A percentile compares a stretch with the other conserved stretches of the same genome.
Evolutionary conservation across 1,140 invertebrate species (phyloP).

Genomic region (Megathymus violae): DNA sequence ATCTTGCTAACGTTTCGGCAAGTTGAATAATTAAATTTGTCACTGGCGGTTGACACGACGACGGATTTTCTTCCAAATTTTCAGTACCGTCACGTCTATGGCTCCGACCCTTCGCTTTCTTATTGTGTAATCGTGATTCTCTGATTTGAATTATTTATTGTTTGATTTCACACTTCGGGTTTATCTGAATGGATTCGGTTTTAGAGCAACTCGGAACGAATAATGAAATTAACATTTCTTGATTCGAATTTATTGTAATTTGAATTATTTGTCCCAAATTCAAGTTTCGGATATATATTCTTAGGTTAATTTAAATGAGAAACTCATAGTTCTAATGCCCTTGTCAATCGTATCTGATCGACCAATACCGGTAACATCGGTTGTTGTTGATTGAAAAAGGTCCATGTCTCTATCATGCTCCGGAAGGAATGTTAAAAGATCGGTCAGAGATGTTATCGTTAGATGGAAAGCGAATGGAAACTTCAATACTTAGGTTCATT

Average conservation of each 20-base stretch:
- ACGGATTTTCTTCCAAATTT: slow-evolving; percentile 76
- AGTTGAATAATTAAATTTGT: slow-evolving; percentile 83
- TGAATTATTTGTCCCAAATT: slow-evolving; percentile 29
- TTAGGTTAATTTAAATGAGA: slow-evolving; percentile 10
- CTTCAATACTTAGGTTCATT: too few relatives aligned
- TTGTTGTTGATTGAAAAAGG: too few relatives aligned
- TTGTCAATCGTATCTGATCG: too few relatives aligned
- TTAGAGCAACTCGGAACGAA: slow-evolving; percentile 37
- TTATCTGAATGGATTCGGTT: slow-evolving; percentile 46
- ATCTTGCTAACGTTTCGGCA: slow-evolving; percentile 81
- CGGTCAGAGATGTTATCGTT: too few relatives aligned
- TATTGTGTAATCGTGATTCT: slow-evolving; percentile 77
- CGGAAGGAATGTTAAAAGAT: too few relatives aligned
- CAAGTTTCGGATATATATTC: slow-evolving; percentile 17
- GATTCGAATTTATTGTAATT: slow-evolving; percentile 38
- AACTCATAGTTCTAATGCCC: too few relatives aligned
- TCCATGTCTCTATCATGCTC: too few relatives aligned
- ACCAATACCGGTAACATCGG: too few relatives aligned
- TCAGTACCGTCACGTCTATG: slow-evolving; percentile 67
- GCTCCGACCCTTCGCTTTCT: slow-evolving; percentile 47
- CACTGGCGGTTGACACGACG: slow-evolving; percentile 74
- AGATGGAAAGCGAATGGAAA: too few relatives aligned
- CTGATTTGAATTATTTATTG: slow-evolving; percentile 82
- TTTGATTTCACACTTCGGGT: slow-evolving; percentile 71
- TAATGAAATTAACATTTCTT: slow-evolving; percentile 37